A percentile compares a stretch with the other conserved stretches of the same genome.
These are phyloP conservation scores for Leptinotarsa tumamoca DNA, from an alignment of 2,888 invertebrate species.

Conservation along the genomic window DNA sequence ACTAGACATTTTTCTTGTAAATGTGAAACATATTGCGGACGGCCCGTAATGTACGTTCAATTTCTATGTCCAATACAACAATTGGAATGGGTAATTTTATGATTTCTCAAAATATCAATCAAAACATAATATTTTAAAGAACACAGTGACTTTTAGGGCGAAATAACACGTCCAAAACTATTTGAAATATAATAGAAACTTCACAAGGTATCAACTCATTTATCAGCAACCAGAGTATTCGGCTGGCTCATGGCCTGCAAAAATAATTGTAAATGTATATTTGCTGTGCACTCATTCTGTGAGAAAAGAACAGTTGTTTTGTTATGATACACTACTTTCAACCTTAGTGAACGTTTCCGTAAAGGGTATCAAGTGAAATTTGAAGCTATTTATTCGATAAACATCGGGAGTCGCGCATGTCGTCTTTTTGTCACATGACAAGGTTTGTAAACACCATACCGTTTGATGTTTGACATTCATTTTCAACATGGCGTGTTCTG, in stretches of 20 bases:
- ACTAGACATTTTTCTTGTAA: too few species aligned
- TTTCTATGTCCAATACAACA: not conserved
- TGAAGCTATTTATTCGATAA: not conserved
- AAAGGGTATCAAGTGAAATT: not conserved
- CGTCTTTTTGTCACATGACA: conserved; percentile 50
- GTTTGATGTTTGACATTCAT: conserved; percentile 58
- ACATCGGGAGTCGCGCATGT: conserved; percentile 45
- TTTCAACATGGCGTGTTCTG: conserved; percentile 60
- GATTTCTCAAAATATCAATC: too few species aligned
- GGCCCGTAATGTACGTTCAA: not conserved
- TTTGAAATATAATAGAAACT: not conserved
- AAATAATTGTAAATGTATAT: conserved; percentile 10
- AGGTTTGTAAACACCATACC: conserved; percentile 55
- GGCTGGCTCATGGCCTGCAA: not conserved
- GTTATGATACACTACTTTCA: not conserved
- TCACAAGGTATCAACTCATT: not conserved
- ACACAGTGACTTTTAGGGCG: not conserved
- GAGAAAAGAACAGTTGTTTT: not conserved
- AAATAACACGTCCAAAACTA: not conserved
- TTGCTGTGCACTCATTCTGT: not conserved
- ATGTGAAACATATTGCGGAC: not conserved
- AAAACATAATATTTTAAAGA: too few species aligned
- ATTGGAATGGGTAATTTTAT: too few species aligned
- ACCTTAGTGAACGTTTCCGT: not conserved
- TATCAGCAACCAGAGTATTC: not conserved